Evolutionary conservation across 2,888 invertebrate genomes (phyloP).

Genomic region (Hypselothyrea guttata): DNA sequence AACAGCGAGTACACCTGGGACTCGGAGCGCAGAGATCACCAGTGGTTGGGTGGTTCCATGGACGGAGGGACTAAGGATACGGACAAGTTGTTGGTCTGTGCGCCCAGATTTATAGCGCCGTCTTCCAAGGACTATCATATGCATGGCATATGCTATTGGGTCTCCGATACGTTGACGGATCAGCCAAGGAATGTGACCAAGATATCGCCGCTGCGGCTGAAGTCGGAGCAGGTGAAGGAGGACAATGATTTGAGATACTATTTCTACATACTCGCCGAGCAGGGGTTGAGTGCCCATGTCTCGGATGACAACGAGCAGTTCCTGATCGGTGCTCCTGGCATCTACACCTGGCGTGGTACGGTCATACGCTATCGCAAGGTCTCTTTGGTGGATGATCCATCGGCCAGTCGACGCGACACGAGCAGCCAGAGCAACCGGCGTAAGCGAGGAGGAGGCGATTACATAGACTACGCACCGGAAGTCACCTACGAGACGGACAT

Average conservation of each 20-base stretch:
- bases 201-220: constrained; percentile 80
- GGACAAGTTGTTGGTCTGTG: constrained; percentile 82
- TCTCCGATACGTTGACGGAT: constrained; percentile 76
- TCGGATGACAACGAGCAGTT: constrained; percentile 81
- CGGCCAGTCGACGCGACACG: constrained; percentile 80
- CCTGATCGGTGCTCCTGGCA: constrained; percentile 81
- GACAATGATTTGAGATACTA: constrained; percentile 55
- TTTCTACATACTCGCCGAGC: constrained; percentile 80
- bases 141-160: constrained; percentile 83
- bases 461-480: constrained; percentile 43
- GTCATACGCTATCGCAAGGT: constrained; percentile 78
- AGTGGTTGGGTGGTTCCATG: constrained; percentile 84
- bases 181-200: constrained; percentile 71
- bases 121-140: constrained; percentile 75
- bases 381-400: constrained; percentile 70
- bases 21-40: constrained; percentile 81
- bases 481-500: constrained; percentile 69
- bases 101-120: constrained; percentile 79
- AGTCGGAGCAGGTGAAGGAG: constrained; percentile 68
- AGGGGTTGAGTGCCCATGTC: constrained; percentile 81
- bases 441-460: constrained; percentile 36
- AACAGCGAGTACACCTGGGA: constrained; percentile 76
- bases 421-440: constrained; percentile 34
- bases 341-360: constrained; percentile 81
- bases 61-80: constrained; percentile 81